A percentile compares a stretch with the other conserved stretches of the same genome.
Conservation (phyloP, 2,797 vertebrate species). For the Hemitrygon akajei region DNA sequence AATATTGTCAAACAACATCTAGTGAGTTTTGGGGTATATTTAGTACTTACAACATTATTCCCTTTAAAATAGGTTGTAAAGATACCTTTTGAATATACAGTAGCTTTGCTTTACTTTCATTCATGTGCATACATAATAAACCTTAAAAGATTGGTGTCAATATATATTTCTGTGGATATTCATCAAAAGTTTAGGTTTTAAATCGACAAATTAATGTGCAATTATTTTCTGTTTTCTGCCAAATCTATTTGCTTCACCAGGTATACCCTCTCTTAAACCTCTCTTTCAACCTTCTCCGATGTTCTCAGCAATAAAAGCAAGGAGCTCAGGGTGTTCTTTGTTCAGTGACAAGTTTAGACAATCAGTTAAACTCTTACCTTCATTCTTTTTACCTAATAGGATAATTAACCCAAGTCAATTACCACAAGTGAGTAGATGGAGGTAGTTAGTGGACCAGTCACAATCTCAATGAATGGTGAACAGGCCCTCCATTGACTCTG, state of each 20-base stretch:
- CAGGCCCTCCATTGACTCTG: too few relatives aligned
- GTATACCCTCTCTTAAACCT: not conserved
- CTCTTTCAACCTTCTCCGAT: not conserved
- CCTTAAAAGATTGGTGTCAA: not conserved
- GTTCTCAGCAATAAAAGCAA: not conserved
- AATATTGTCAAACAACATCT: not conserved
- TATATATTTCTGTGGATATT: not conserved
- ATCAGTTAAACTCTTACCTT: not conserved
- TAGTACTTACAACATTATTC: conserved; percentile 16
- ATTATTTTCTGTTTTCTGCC: not conserved
- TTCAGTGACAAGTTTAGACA: not conserved
- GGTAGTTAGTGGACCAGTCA: too few relatives aligned
- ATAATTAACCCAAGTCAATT: too few relatives aligned
- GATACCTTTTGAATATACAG: not conserved
- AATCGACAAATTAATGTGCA: not conserved
- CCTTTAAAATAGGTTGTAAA: not conserved
- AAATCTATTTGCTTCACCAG: not conserved
- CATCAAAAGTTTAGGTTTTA: not conserved
- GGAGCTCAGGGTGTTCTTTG: not conserved
- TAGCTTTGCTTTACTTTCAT: not conserved
- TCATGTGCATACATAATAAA: not conserved
- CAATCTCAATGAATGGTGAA: too few relatives aligned
- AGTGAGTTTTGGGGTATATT: not conserved
- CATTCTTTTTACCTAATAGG: not conserved
- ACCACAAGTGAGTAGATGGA: too few relatives aligned